Conservation (phyloP, 2,888 invertebrate species). For the Drosophila aldrichi region DNA sequence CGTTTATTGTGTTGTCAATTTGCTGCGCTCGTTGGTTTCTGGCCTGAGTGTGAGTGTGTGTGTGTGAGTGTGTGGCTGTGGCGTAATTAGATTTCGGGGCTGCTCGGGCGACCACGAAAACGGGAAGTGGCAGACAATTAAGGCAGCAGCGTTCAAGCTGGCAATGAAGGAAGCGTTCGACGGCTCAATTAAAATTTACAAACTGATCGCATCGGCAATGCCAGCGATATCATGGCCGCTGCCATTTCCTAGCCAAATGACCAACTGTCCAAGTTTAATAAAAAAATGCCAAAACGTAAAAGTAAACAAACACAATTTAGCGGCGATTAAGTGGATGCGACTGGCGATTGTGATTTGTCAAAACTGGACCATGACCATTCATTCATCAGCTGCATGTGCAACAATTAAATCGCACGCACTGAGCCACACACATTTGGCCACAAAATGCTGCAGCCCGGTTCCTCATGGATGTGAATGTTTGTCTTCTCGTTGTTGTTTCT, state of each 20-base stretch:
- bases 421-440: conserved; percentile 58
- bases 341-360: conserved; percentile 44
- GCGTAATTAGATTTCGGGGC: conserved; percentile 60
- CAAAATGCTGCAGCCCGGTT: conserved; percentile 54
- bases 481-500: conserved; percentile 24
- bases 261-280: conserved; percentile 71
- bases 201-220: conserved; percentile 54
- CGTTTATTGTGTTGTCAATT: conserved; percentile 77
- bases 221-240: conserved; percentile 38
- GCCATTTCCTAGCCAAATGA: conserved; percentile 73
- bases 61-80: conserved; percentile 12
- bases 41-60: conserved; percentile 18
- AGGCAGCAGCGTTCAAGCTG: conserved; percentile 50
- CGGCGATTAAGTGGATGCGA: conserved; percentile 17
- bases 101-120: conserved; percentile 63
- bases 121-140: conserved; percentile 77
- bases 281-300: conserved; percentile 16
- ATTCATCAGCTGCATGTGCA: conserved; percentile 47
- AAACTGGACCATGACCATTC: conserved; percentile 58
- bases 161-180: conserved; percentile 66
- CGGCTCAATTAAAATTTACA: conserved; percentile 70
- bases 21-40: conserved; percentile 68
- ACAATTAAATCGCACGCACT: conserved; percentile 58
- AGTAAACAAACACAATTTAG: conserved; percentile 12
- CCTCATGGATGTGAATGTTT: conserved; percentile 41